Conservation (phyloP, 2,888 invertebrate genomes). For the Parthenolecanium corni region DNA sequence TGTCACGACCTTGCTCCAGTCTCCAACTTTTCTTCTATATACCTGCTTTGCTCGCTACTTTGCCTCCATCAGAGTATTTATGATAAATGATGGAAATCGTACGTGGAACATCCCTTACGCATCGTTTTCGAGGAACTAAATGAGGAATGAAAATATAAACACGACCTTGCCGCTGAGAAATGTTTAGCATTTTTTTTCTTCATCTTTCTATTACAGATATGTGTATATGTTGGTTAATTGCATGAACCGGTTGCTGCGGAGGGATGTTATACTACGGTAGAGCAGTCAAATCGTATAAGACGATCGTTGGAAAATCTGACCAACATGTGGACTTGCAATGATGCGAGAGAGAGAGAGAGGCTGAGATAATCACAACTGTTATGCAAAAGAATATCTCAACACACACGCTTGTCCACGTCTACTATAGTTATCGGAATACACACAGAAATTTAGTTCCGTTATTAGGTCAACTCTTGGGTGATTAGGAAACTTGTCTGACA, state of each 20-base stretch:
- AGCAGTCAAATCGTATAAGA: constrained; percentile 21
- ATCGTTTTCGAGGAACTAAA: too few relatives aligned
- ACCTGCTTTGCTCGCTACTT: too few relatives aligned
- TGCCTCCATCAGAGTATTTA: too few relatives aligned
- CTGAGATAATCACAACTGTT: constrained; percentile 25
- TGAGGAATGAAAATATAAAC: too few relatives aligned
- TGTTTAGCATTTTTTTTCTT: neutral
- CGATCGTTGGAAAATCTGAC: constrained; percentile 20
- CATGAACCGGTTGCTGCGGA: neutral
- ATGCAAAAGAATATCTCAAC: constrained; percentile 20
- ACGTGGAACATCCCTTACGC: too few relatives aligned
- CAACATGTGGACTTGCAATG: constrained; percentile 4
- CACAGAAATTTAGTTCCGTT: constrained; percentile 24
- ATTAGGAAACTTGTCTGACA: constrained; percentile 26
- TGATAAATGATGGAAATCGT: too few relatives aligned
- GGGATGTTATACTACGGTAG: neutral
- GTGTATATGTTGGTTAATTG: neutral
- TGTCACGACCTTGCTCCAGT: neutral
- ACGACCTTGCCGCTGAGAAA: constrained; percentile 1
- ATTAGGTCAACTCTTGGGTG: constrained; percentile 25
- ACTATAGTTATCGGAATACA: neutral
- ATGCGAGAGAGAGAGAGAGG: constrained; percentile 12
- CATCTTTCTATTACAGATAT: neutral
- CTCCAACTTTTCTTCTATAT: too few relatives aligned
- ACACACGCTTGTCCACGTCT: too few relatives aligned